A percentile compares a stretch with the other conserved stretches of the same genome.
Conservation (phyloP, 1,140 invertebrate genomes). For the Neodiprion virginianus region DNA sequence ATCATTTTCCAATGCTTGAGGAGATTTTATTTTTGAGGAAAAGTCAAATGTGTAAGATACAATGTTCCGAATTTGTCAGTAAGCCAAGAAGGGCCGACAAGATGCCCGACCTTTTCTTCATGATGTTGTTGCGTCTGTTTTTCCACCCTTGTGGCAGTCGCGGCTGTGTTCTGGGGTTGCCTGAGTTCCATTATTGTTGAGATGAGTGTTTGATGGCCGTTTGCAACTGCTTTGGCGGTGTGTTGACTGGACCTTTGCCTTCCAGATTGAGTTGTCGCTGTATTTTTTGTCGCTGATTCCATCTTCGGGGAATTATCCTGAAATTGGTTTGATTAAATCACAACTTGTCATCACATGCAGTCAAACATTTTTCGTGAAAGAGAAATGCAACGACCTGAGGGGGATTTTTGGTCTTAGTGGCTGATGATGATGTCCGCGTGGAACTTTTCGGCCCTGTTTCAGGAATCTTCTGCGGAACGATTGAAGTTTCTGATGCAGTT, state of each 20-base stretch:
- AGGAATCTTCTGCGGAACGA: neutral
- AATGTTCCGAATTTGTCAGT: too few species aligned
- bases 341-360: constrained; percentile 11
- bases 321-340: constrained; percentile 7
- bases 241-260: constrained; percentile 24
- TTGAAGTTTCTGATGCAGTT: constrained; percentile 20
- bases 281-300: constrained; percentile 28
- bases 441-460: neutral
- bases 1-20: too few species aligned
- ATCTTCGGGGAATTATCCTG: constrained; percentile 15
- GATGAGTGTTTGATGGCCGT: constrained; percentile 29
- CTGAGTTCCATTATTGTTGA: constrained; percentile 43
- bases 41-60: too few species aligned
- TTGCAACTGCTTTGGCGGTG: constrained; percentile 17
- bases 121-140: constrained; percentile 33
- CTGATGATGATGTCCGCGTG: neutral
- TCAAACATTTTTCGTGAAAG: neutral
- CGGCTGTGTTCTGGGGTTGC: constrained; percentile 27
- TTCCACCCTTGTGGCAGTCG: constrained; percentile 22
- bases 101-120: constrained; percentile 36
- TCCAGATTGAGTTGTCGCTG: neutral
- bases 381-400: neutral
- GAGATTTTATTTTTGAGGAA: too few species aligned
- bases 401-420: neutral
- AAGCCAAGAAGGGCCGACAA: too few species aligned